Evolutionary conservation across 2,797 vertebrate genomes (phyloP), one percentile per base, ranked within the genome.

Genomic region (Poeciliopsis infans): DNA sequence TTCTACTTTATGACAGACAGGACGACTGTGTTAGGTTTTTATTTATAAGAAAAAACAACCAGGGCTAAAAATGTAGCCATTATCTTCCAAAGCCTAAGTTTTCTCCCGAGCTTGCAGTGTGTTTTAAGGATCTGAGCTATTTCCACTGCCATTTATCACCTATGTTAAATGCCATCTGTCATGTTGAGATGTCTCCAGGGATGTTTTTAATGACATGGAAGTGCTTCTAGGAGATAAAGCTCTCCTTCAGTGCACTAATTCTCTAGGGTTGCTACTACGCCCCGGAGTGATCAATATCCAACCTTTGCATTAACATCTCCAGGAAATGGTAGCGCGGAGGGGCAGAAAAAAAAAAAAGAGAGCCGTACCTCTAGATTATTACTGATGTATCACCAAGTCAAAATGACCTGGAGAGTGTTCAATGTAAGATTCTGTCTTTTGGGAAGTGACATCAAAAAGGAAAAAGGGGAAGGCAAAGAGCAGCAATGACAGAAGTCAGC

Each of bases 81-180:
- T 85, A 83, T 76, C 79, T 68, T 79, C 39, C 70, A 82, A 82
- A 84, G 79, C 47, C 75, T 84, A 23, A 53, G 80, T 70, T 82
- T 41, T 47, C 68, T 79, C 13, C 1, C 4, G 51, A 25, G 79
- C 86, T 86, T 72, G 80, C 69, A 13, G 76, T 80, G 72, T 69
- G 81, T 86, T 89, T 90, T 81, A 91, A 84, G 79, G 86, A 92
- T 88, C 75, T 86, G 82, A 88, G 72, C 80, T 87, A 83, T 86
- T 90, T 91, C 86, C 70, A 75, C 80, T 86, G 83, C 89, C 89
- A 91, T 94, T 92, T 88, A 94, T 93, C 91, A 93, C 87, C 81
- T 85, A 78, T 88, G 90, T 87, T 93, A 95, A 95, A 95, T 92
- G 89, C 92, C 93, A 95, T 94, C 91, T 93, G 94, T 93, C 91